Base-by-base conservation (phyloP, 2,888 invertebrate genomes). In the Papilio elwesi region DNA sequence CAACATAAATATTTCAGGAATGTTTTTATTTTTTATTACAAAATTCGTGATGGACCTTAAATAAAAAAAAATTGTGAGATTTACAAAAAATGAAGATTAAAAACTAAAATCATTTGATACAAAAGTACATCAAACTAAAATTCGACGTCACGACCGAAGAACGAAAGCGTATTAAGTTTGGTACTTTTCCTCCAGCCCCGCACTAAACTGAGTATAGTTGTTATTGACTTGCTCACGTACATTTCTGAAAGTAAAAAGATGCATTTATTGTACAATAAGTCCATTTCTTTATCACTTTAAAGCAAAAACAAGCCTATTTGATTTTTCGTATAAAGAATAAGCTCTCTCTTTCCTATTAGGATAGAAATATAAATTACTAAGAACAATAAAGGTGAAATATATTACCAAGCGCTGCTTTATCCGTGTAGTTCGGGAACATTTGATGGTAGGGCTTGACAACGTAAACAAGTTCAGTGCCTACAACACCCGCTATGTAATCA, bases 151-250 rank as follows among this genome's bases (percentile, higher is more conserved):
- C 78, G 86, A 6, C 92, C 92, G 75, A 90, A 93, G 80, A 93
- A 93, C 1, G 87, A 87, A 8, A 93, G 85, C 0, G 93, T 93
- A 77, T 93, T 93, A 70, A 83, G 86, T 74, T 90, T 91, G 13
- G 89, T 90, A 76, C 88, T 93, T 71, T 90, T 90, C 8, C 93
- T 85, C 93, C 93, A 93, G 0, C 91, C 93, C 38, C 93, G 88
- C 15, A 93, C 91, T 71, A 93, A 79, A 74, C 90, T 86, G 48
- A 91, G 73, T 13, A 90, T 84, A 2, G 88, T 85, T 12, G 85
- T 74, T 47, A 87, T 75, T 0, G 92, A 82, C 75, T 90, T 89
- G 59, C 83, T 83, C 43, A 90, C 87, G 76, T 91, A 93, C 0
- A 77, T 57, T 12, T 85, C 93, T 92, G 88, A 7, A 76, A 81